Percentiles rank a stretch among this genome's conserved stretches.
phyloP scores from a whole-genome alignment of 2,113 vertebrate genomes.

The Anoplopoma fimbria region DNA sequence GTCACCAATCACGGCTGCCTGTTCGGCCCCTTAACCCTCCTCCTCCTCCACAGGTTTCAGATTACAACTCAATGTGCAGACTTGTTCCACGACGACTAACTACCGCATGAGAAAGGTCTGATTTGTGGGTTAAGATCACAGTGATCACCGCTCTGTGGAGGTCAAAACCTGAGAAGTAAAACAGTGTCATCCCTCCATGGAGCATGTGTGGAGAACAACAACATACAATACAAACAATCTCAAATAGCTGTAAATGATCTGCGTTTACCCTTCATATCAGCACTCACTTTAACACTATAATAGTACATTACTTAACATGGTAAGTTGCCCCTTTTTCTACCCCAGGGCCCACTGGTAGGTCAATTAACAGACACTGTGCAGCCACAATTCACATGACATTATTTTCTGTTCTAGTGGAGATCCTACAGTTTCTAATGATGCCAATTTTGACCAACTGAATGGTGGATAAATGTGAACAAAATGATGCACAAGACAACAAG shows the following conservation, averaged over 20 bases:
- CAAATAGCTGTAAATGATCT: not conserved
- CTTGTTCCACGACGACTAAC: constrained; percentile 53
- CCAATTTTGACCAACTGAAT: not conserved
- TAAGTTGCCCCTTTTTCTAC: not conserved
- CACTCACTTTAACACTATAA: not conserved
- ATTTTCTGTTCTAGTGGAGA: not conserved
- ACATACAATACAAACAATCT: not conserved
- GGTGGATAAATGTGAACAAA: not conserved
- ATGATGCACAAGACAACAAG: not conserved
- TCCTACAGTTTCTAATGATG: not conserved
- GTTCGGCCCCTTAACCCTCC: constrained; percentile 53
- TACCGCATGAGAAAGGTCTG: constrained; percentile 20
- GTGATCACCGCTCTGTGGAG: not conserved
- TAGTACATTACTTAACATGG: not conserved
- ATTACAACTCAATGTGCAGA: constrained; percentile 71
- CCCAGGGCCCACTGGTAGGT: no score
- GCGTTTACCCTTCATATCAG: not conserved
- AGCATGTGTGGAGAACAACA: constrained; percentile 8
- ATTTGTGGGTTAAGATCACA: constrained; percentile 28
- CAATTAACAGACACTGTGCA: not conserved
- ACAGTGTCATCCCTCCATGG: no score
- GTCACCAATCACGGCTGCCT: constrained; percentile 73
- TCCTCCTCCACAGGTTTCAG: constrained; percentile 64
- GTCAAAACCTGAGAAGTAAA: no score
- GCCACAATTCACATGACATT: not conserved